Conservation (phyloP, 1,140 invertebrate species). For the Nasonia giraulti region DNA sequence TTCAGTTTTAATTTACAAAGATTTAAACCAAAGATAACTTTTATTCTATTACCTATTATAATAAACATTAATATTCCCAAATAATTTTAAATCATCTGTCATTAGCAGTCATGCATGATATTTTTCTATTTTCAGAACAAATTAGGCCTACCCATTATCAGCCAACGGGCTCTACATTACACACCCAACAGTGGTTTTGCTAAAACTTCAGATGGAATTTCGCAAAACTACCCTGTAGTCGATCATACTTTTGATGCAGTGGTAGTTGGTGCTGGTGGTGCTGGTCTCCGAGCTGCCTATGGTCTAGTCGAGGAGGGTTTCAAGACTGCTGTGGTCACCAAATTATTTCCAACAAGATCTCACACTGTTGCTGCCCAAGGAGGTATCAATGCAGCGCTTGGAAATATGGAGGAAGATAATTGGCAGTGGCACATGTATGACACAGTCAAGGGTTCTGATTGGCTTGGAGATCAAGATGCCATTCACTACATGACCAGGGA, state of each 20-base stretch:
- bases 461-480: conserved; percentile 98
- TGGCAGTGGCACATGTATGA: conserved; percentile 99
- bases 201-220: conserved; percentile 65
- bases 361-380: conserved; percentile 99
- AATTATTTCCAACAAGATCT: conserved; percentile 96
- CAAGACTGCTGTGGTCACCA: conserved; percentile 98
- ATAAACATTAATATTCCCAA: neutral
- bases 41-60: neutral
- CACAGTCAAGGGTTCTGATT: conserved; percentile 99
- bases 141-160: conserved; percentile 62
- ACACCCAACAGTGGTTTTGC: conserved; percentile 65
- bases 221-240: conserved; percentile 85
- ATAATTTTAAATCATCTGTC: neutral
- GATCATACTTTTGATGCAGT: conserved; percentile 98
- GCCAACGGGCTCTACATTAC: conserved; percentile 66
- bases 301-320: conserved; percentile 97
- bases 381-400: conserved; percentile 95
- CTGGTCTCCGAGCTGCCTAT: conserved; percentile 97
- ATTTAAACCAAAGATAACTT: neutral
- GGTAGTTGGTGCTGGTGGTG: conserved; percentile 97
- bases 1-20: neutral
- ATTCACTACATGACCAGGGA: conserved; percentile 99
- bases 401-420: conserved; percentile 89
- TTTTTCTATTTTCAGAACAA: conserved; percentile 66
- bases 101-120: neutral